Conservation (phyloP, 2,113 vertebrate species). For the Vidua chalybeata region DNA sequence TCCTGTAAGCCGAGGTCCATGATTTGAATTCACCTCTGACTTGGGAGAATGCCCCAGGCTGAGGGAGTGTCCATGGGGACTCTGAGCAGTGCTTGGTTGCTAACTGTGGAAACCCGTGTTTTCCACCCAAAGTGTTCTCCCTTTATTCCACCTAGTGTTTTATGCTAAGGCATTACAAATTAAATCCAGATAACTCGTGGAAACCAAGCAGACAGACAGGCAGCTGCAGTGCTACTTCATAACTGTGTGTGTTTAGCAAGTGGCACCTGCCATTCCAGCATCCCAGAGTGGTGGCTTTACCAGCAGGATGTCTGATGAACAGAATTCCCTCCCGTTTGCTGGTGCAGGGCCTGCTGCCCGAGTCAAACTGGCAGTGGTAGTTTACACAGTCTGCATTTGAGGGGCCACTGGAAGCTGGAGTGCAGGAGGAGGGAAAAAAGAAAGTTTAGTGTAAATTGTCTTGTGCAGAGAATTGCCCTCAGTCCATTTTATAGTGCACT, state of each 20-base stretch:
- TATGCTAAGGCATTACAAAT: background rate
- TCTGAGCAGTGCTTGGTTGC: background rate
- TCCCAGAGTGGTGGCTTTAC: accelerated
- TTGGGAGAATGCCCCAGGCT: background rate
- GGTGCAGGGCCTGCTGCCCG: background rate
- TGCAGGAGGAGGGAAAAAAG: background rate
- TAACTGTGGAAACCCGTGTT: background rate
- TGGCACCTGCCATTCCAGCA: background rate
- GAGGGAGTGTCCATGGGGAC: background rate
- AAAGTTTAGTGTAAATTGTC: background rate
- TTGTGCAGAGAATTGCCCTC: background rate
- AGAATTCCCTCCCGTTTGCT: background rate
- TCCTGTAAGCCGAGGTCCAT: background rate
- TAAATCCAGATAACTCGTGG: background rate
- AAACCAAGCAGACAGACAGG: background rate
- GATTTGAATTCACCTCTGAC: background rate
- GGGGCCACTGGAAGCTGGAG: background rate
- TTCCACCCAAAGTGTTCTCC: background rate
- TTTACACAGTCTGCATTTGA: background rate
- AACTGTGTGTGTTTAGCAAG: background rate
- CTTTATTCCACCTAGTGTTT: background rate
- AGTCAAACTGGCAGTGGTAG: background rate
- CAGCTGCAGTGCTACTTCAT: background rate
- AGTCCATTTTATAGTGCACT: background rate
- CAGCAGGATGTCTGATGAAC: background rate